phyloP scores from a whole-genome alignment of 2,797 vertebrate species.

The Dipus sagitta region DNA sequence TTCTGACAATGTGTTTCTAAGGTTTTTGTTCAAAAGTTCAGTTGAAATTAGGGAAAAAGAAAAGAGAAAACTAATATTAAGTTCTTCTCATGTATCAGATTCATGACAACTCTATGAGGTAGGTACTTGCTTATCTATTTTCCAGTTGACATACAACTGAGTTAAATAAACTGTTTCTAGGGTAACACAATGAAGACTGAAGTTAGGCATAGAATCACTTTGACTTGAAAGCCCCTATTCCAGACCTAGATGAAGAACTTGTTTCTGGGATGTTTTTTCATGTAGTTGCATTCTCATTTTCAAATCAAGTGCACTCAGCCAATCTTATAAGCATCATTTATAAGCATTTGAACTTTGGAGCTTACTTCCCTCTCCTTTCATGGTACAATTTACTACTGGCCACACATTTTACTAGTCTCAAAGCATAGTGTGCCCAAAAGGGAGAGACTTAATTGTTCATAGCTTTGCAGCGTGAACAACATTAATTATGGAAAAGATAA shows the following conservation, averaged over 20 bases:
- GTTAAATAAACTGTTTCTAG: not conserved
- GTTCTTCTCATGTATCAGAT: not conserved
- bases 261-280: slow-evolving; percentile 9
- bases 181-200: not conserved
- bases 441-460: slow-evolving; percentile 62
- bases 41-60: not conserved
- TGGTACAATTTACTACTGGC: slow-evolving; percentile 51
- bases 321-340: slow-evolving; percentile 43
- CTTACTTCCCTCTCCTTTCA: slow-evolving; percentile 46
- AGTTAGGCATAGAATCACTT: not conserved
- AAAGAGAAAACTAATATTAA: not conserved
- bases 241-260: slow-evolving; percentile 2
- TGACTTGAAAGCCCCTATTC: slow-evolving; percentile 10
- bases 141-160: not conserved
- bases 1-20: not conserved
- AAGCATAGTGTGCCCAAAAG: not conserved
- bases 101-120: not conserved
- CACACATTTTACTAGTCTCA: not conserved
- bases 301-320: not conserved
- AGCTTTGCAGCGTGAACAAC: slow-evolving; percentile 39
- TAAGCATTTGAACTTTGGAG: slow-evolving; percentile 37
- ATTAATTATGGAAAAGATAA: slow-evolving; percentile 64
- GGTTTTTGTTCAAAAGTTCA: slow-evolving; percentile 33
- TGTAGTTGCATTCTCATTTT: slow-evolving; percentile 52
- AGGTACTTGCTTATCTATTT: not conserved